A percentile compares a stretch with the other conserved stretches of the same genome.
Evolutionary conservation across 2,113 vertebrate species (phyloP).

Genomic region (Chaetura pelagica): DNA sequence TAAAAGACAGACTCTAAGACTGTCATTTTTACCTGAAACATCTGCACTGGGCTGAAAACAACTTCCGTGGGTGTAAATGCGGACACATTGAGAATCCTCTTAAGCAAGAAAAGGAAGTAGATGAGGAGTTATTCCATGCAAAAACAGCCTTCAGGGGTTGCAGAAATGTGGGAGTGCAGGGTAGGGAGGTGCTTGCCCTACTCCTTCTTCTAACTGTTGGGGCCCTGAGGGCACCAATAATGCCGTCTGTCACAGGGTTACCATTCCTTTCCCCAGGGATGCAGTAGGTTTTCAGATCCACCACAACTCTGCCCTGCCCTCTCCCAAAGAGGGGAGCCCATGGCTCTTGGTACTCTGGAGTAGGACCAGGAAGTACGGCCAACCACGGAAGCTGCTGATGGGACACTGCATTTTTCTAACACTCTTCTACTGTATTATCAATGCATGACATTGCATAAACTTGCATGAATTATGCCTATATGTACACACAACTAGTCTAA

Average conservation of each 20-base stretch:
- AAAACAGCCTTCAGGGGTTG: not conserved
- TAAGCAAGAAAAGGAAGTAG: not conserved
- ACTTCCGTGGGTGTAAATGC: not conserved
- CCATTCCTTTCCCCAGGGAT: not conserved
- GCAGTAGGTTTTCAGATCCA: not conserved
- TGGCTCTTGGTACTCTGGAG: not conserved
- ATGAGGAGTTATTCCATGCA: not conserved
- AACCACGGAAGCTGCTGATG: not conserved
- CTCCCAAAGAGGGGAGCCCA: accelerated
- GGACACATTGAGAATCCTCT: not conserved
- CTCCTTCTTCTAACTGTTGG: not conserved
- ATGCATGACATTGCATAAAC: not conserved
- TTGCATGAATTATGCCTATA: not conserved
- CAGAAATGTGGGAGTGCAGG: not conserved
- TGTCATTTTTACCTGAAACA: not conserved
- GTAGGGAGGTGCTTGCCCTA: not conserved
- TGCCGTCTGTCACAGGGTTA: accelerated
- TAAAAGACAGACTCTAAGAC: not conserved
- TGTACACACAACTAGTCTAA: not conserved
- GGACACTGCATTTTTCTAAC: accelerated
- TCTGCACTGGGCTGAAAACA: not conserved
- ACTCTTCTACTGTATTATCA: not conserved
- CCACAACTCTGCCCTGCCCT: not conserved
- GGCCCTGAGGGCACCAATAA: not conserved
- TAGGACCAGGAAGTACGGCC: not conserved